Percentiles rank a stretch among this genome's conserved stretches.
Evolutionary conservation across 92 coral and sea anemone species (phyloP).

Genomic region (Porites cylindrica): DNA sequence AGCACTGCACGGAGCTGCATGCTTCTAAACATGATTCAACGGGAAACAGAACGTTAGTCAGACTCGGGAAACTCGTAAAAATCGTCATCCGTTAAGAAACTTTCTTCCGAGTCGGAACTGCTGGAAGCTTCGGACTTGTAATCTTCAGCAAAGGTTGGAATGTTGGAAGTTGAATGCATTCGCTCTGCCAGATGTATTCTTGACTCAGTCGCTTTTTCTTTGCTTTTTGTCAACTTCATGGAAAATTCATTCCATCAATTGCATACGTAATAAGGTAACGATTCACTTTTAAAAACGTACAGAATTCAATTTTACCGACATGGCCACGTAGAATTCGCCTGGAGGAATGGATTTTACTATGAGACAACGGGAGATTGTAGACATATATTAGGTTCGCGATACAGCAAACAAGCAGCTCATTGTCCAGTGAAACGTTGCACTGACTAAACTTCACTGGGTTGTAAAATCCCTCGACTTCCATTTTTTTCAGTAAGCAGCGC

Average conservation of each 20-base stretch:
- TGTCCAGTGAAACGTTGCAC: neutral
- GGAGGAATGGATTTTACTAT: neutral
- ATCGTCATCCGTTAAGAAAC: too few relatives aligned
- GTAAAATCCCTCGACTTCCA: neutral
- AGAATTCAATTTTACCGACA: conserved; percentile 13
- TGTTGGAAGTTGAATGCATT: too few relatives aligned
- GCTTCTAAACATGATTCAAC: too few relatives aligned
- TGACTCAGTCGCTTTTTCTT: too few relatives aligned
- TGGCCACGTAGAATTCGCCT: neutral
- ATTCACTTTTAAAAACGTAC: conserved; percentile 45
- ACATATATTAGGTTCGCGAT: neutral
- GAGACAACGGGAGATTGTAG: neutral
- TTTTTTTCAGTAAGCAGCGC: neutral
- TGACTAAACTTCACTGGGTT: neutral
- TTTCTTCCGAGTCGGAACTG: neutral
- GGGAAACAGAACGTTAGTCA: too few relatives aligned
- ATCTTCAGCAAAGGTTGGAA: too few relatives aligned
- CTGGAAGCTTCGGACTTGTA: neutral
- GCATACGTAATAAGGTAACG: conserved; percentile 43
- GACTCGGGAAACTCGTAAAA: too few relatives aligned
- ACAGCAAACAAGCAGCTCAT: neutral
- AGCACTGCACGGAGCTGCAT: too few relatives aligned
- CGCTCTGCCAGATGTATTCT: too few relatives aligned
- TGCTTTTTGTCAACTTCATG: too few relatives aligned
- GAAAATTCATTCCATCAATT: neutral